Conservation (phyloP, 2,113 vertebrate species). For the Pituophis catenifer region DNA sequence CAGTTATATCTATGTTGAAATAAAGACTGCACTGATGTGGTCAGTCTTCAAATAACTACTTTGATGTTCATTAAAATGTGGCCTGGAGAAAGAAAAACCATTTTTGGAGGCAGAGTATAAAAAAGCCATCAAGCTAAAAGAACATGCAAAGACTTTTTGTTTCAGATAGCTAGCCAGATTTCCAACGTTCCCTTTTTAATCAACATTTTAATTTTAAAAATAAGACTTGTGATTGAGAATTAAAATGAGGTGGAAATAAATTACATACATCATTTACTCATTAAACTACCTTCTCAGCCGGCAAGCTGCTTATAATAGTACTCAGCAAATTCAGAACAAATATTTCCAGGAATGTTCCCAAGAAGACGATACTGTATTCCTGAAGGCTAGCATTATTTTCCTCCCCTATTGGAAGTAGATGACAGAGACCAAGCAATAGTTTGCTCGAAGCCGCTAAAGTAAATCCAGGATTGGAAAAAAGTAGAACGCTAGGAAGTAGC, state of each 20-base stretch:
- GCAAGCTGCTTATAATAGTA: background rate
- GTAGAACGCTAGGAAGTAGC: background rate
- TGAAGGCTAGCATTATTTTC: background rate
- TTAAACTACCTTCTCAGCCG: background rate
- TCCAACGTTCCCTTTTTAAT: background rate
- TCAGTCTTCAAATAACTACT: slow-evolving; percentile 16
- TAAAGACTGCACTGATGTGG: background rate
- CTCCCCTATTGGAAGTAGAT: background rate
- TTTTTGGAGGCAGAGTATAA: background rate
- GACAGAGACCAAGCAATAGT: background rate
- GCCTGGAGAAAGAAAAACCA: background rate
- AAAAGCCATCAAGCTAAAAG: background rate
- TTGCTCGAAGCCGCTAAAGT: background rate
- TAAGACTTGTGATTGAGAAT: background rate
- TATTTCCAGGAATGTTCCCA: background rate
- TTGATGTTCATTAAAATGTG: slow-evolving; percentile 22
- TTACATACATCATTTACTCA: slow-evolving; percentile 1
- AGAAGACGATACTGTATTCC: background rate
- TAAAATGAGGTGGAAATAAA: background rate
- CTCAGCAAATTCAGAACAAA: background rate
- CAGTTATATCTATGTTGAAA: background rate
- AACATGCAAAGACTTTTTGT: background rate
- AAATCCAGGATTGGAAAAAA: background rate
- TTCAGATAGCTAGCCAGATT: background rate
- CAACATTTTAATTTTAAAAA: background rate